These are phyloP conservation scores for Tachina fera DNA, from an alignment of 2,888 invertebrate species.

Conservation along the genomic window DNA sequence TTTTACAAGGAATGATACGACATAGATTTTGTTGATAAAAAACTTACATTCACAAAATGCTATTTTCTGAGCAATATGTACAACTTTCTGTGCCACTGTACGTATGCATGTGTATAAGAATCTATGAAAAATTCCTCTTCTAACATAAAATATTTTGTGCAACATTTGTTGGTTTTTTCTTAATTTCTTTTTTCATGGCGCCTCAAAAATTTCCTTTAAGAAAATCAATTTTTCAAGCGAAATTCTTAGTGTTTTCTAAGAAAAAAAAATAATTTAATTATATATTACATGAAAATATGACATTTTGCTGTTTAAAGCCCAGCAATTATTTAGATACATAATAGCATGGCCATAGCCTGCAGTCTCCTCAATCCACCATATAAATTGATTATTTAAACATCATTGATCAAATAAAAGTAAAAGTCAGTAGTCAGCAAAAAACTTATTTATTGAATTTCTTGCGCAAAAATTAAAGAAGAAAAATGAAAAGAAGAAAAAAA, in stretches of 20 bases:
- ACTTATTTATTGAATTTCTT: conserved; percentile 43
- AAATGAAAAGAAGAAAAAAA: neutral
- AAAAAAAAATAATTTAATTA: neutral
- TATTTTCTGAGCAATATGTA: too few relatives aligned
- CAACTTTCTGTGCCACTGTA: too few relatives aligned
- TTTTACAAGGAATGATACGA: too few relatives aligned
- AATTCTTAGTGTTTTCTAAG: neutral
- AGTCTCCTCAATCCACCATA: conserved; percentile 47
- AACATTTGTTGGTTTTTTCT: too few relatives aligned
- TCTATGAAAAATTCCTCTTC: too few relatives aligned
- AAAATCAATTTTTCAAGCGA: neutral
- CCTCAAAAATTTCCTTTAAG: neutral
- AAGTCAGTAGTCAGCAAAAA: conserved; percentile 65
- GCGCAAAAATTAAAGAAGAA: conserved; percentile 10
- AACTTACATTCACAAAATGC: too few relatives aligned
- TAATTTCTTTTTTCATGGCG: neutral
- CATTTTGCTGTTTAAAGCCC: neutral
- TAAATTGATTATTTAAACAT: conserved; percentile 69
- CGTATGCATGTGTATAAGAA: too few relatives aligned
- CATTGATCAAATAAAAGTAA: conserved; percentile 70
- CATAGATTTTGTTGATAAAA: too few relatives aligned
- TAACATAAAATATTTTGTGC: too few relatives aligned
- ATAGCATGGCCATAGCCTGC: conserved; percentile 16
- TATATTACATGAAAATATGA: neutral
- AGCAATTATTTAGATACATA: conserved; percentile 11